A percentile compares a stretch with the other conserved stretches of the same genome.
Conservation (phyloP, 1,140 invertebrate genomes). For the Drosophila cardini region DNA sequence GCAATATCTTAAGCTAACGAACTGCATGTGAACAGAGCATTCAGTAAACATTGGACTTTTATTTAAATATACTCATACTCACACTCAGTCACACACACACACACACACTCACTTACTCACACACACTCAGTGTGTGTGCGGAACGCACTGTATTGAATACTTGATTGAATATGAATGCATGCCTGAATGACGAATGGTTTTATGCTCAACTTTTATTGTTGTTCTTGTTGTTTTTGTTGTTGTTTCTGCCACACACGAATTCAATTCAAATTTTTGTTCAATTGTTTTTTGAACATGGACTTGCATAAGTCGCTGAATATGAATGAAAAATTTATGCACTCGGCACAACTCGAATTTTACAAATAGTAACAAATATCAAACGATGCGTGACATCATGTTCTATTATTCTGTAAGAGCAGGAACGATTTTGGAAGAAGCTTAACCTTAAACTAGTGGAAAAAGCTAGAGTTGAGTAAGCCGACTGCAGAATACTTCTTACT, state of each 20-base stretch:
- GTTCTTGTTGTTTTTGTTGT: constrained; percentile 16
- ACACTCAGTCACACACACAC: constrained; percentile 17
- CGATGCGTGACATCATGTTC: not conserved
- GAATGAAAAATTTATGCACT: constrained; percentile 43
- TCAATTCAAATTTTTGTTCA: constrained; percentile 37
- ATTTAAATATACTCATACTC: constrained; percentile 68
- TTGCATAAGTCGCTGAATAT: constrained; percentile 69
- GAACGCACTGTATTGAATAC: constrained; percentile 66
- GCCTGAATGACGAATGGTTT: constrained; percentile 68
- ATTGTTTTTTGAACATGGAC: constrained; percentile 66
- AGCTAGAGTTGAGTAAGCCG: too few species aligned
- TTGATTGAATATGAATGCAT: constrained; percentile 75
- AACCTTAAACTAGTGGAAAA: too few species aligned
- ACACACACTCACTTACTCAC: constrained; percentile 17
- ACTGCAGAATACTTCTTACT: too few species aligned
- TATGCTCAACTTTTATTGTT: constrained; percentile 46
- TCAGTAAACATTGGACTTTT: constrained; percentile 71
- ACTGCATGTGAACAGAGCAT: constrained; percentile 40
- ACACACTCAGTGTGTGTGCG: constrained; percentile 22
- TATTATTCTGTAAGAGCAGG: not conserved
- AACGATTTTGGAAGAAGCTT: too few species aligned
- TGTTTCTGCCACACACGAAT: constrained; percentile 70
- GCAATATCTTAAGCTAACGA: constrained; percentile 53
- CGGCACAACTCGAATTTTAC: constrained; percentile 15
- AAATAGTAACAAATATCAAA: not conserved